Base-by-base conservation (phyloP, 2,797 vertebrate genomes). In the Sebastes umbrosus region DNA sequence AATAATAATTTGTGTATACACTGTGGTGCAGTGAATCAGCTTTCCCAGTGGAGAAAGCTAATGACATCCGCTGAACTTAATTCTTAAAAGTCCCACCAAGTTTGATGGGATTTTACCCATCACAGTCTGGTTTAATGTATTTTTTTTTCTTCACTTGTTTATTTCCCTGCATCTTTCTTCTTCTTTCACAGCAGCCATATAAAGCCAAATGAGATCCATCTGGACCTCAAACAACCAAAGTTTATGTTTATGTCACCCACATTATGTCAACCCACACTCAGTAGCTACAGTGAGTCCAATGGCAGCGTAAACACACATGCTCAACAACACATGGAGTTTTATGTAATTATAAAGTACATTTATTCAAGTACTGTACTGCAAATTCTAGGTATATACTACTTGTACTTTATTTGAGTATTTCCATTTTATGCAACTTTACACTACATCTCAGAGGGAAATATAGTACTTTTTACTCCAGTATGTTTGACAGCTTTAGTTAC, bases 181-280 rank as follows among this genome's bases (percentile, higher is more conserved):
- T 46, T 46, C 43, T 0, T 46, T 46, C 16, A 46, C 16, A 46
- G 6, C 43, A 46, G 16, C 39, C 14, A 43, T 16, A 43, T 43
- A 46, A 46, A 46, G 25, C 36, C n/a, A 83, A 75, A 80, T 66
- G 39, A 73, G 58, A 73, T 25, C 46, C 50, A 69, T 74, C 63
- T 83, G 67, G 62, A 75, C 4, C 14, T 66, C 72, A 68, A 50
- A 75, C 24, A 75, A 64, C n/a, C 62, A 60, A 39, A 58, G 81
- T 84, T 50, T 20, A 25, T 81, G 80, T 83, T 77, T 68, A 72
- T 32, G 46, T 39, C 36, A 39, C 36, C 36, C 36, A 39, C 36
- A 39, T 39, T 39, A 39, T 14, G 5, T 14, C 16, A 60, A 62
- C 27, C 25, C 43, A 32, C 12, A 32, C 52, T 67, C 46, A 46